Conservation (phyloP, 1,140 invertebrate genomes). For the Aleiodes sp. region DNA sequence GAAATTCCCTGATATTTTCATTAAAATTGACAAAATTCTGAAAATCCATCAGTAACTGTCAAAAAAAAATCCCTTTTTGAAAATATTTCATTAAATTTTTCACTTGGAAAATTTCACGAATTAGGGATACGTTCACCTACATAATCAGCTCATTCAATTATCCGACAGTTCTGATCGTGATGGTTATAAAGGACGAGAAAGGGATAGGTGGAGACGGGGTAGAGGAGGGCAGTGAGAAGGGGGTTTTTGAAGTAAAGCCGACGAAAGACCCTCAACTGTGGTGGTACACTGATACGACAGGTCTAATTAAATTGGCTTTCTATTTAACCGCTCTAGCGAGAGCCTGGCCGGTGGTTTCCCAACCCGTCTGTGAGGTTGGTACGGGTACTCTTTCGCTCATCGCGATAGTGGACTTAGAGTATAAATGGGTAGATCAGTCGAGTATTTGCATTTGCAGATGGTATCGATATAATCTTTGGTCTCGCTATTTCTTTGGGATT, state of each 20-base stretch:
- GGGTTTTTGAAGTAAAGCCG: not conserved
- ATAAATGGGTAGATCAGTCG: constrained; percentile 1
- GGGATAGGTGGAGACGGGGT: not conserved
- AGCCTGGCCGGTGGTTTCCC: constrained; percentile 1
- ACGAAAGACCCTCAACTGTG: constrained; percentile 18
- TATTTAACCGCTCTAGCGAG: constrained; percentile 25
- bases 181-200: not conserved
- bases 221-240: not conserved
- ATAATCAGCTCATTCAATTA: constrained; percentile 41
- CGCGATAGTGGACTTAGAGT: not conserved
- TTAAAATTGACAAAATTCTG: no score
- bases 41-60: no score
- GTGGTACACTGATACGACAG: constrained; percentile 6
- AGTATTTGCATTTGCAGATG: constrained; percentile 22
- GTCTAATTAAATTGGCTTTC: constrained; percentile 38
- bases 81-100: not conserved
- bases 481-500: no score
- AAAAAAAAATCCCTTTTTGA: constrained; percentile 3
- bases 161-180: constrained; percentile 13
- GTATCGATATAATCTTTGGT: no score
- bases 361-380: not conserved
- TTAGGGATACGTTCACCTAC: constrained; percentile 34
- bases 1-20: no score
- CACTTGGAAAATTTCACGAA: constrained; percentile 24
- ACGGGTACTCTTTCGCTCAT: not conserved